Evolutionary conservation across 2,888 invertebrate species (phyloP).

Genomic region (Liposcelis brunnea): DNA sequence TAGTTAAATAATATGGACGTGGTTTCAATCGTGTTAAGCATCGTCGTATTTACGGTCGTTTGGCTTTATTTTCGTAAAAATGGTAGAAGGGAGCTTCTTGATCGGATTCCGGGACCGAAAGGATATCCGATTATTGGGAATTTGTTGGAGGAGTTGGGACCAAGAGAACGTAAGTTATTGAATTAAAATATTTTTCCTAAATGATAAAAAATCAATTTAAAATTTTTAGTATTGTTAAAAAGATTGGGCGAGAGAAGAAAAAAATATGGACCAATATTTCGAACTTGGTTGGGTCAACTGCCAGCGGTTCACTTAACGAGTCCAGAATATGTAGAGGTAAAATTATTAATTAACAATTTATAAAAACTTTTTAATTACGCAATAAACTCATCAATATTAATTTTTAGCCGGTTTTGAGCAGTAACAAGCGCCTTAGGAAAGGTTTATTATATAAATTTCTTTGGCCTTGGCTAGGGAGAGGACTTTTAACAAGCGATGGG

Average conservation of each 20-base stretch:
- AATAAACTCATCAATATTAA: too few relatives aligned
- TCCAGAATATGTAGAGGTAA: constrained; percentile 13
- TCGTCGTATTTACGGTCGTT: too few relatives aligned
- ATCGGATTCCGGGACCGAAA: constrained; percentile 3
- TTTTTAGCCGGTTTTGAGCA: constrained; percentile 46
- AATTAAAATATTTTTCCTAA: too few relatives aligned
- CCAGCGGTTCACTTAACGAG: constrained; percentile 11
- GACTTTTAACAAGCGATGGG: constrained; percentile 65
- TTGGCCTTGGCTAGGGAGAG: constrained; percentile 69
- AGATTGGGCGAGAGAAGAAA: not conserved
- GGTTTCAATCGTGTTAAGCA: too few relatives aligned
- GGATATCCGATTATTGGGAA: constrained; percentile 1
- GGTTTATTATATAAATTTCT: constrained; percentile 62
- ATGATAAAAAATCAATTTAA: too few relatives aligned
- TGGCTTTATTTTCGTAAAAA: too few relatives aligned
- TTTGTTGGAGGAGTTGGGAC: not conserved
- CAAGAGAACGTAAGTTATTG: constrained; percentile 1
- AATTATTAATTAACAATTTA: too few relatives aligned
- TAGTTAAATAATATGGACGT: too few relatives aligned
- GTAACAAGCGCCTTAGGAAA: constrained; percentile 65
- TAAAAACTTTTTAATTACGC: too few relatives aligned
- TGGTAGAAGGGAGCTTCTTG: too few relatives aligned
- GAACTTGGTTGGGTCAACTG: constrained; percentile 11
- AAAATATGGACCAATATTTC: constrained; percentile 12
- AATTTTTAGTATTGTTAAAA: not conserved